phyloP scores from a whole-genome alignment of 2,888 invertebrate species.

The Catocala sponsa region DNA sequence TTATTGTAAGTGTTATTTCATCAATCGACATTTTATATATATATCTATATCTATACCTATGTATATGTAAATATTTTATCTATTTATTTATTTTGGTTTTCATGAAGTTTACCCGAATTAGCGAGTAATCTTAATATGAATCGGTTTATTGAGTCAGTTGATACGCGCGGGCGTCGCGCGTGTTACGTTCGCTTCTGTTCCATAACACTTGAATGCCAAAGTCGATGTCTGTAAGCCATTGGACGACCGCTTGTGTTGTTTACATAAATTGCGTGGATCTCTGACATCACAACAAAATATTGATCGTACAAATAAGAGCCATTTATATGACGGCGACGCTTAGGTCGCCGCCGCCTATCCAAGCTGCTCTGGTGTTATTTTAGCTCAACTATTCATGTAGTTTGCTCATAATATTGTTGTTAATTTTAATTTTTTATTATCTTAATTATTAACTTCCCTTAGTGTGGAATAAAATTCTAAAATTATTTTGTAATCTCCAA shows the following conservation, averaged over 20 bases:
- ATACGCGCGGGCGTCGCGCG: slow-evolving; percentile 43
- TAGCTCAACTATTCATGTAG: slow-evolving; percentile 86
- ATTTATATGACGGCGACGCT: slow-evolving; percentile 71
- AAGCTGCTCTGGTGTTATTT: slow-evolving; percentile 85
- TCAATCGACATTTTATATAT: slow-evolving; percentile 86
- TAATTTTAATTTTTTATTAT: slow-evolving; percentile 77
- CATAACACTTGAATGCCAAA: slow-evolving; percentile 84
- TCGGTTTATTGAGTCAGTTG: slow-evolving; percentile 59
- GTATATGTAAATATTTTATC: slow-evolving; percentile 85
- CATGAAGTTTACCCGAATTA: slow-evolving; percentile 86
- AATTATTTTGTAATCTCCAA: slow-evolving; percentile 77
- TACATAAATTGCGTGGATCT: slow-evolving; percentile 74
- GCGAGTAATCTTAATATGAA: slow-evolving; percentile 61
- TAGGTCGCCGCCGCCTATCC: slow-evolving; percentile 71
- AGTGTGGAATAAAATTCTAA: slow-evolving; percentile 75
- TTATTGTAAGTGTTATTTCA: slow-evolving; percentile 87
- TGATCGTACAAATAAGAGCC: slow-evolving; percentile 85
- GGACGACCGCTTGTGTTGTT: slow-evolving; percentile 74
- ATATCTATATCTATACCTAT: slow-evolving; percentile 56
- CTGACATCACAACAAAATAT: slow-evolving; percentile 83
- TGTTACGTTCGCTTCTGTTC: slow-evolving; percentile 50
- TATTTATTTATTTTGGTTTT: slow-evolving; percentile 80
- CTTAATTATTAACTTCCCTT: slow-evolving; percentile 67
- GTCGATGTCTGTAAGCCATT: slow-evolving; percentile 84
- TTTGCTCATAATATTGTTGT: slow-evolving; percentile 86